Evolutionary conservation across 2,888 invertebrate genomes (phyloP), one percentile per base, ranked within the genome.

Genomic region (Cerastoderma edule): DNA sequence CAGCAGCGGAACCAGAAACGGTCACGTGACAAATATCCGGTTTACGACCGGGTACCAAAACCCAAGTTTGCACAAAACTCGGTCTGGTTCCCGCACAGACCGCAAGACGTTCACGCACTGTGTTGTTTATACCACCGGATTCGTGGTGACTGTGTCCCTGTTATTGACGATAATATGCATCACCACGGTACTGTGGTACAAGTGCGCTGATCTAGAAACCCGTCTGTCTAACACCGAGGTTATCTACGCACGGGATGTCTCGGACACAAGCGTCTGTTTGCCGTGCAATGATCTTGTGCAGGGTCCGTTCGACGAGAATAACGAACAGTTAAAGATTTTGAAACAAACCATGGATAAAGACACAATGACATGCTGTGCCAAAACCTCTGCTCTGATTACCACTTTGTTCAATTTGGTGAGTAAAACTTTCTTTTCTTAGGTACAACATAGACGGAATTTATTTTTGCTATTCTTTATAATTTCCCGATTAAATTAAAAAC

Each of bases 301-400:
- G 28, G 83, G 83, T 35, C 84, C 84, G n/a, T 81, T 83, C 46
- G 71, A 69, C 8, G 84, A 84, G 46, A 80, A 81, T n/a, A 85
- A 77, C 16, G 24, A 48, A 27, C 53, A 74, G 4, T 54, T 85
- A 1, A 32, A 28, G 19, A 27, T 35, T n/a, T 56, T 85, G 6
- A 53, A 71, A 2, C 74, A 67, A 32, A 70, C 53, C 19, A 28
- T 28, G 10, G 76, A 74, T 19, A 74, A 79, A 35, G 80, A 72
- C 13, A 28, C 68, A 16, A 65, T 68, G 33, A 67, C 74, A 6
- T 85, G 84, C 48, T 85, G 84, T 60, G 79, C 80, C n/a, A 80
- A 65, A 39, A 60, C 76, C 16, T 46, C 78, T 19, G 63, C 65
- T 24, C 83, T 83, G 56, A 71, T 76, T 5, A 74, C 79, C n/a